phyloP scores from a whole-genome alignment of 2,797 vertebrate species.

The Cynodonichthys magdalenae region DNA sequence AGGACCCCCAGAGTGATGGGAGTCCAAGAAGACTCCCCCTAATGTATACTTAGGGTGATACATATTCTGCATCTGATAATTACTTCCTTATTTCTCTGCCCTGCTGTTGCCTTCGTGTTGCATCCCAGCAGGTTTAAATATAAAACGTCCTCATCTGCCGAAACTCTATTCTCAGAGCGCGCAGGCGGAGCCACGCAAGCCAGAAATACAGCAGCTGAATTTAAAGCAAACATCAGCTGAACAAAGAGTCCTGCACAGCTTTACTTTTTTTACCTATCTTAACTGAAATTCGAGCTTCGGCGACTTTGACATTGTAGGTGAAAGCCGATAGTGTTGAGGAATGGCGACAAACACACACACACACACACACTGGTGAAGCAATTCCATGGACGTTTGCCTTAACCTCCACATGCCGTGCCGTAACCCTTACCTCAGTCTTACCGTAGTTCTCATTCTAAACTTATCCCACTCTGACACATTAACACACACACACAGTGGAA shows the following conservation, averaged over 20 bases:
- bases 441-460: conserved; percentile 36
- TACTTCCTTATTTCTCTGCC: conserved; percentile 15
- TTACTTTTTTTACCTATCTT: conserved; percentile 18
- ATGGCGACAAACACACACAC: conserved; percentile 29
- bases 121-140: conserved; percentile 67
- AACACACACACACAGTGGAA: conserved; percentile 49
- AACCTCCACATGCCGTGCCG: conserved; percentile 24
- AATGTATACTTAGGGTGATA: background rate
- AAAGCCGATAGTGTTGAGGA: conserved; percentile 32
- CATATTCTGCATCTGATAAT: conserved; percentile 2
- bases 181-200: conserved; percentile 29
- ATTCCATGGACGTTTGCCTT: conserved; percentile 11
- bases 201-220: conserved; percentile 14
- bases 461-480: conserved; percentile 44
- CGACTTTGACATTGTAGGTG: conserved; percentile 28
- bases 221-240: conserved; percentile 7
- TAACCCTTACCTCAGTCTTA: conserved; percentile 32
- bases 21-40: background rate
- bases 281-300: conserved; percentile 14
- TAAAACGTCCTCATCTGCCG: conserved; percentile 55
- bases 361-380: background rate
- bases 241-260: conserved; percentile 17
- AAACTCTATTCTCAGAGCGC: conserved; percentile 59
- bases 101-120: conserved; percentile 40
- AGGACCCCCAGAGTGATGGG: background rate